These are phyloP conservation scores for Brachionus asplanchnoidis DNA, from an alignment of 1,140 invertebrate genomes.

Conservation along the genomic window DNA sequence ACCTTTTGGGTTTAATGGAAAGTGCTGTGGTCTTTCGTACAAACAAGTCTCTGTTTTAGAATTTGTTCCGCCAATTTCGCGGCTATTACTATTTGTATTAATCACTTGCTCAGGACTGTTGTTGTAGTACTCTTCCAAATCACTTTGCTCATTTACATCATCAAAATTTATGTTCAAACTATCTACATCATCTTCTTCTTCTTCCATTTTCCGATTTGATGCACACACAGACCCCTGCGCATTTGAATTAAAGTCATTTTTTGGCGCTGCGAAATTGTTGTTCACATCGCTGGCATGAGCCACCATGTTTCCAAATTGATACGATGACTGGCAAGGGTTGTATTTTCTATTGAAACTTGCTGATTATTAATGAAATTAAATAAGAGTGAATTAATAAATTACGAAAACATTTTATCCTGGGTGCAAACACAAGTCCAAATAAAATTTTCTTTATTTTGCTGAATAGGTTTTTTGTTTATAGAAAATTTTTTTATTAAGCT, in stretches of 20 bases:
- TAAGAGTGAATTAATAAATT: background rate
- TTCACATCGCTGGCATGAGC: background rate
- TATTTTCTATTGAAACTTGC: background rate
- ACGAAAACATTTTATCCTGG: conserved; percentile 13
- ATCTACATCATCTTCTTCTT: conserved; percentile 32
- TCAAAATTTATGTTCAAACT: conserved; percentile 33
- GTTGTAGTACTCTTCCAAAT: conserved; percentile 27
- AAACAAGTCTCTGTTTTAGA: background rate
- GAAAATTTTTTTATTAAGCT: conserved; percentile 13
- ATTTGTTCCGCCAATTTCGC: background rate
- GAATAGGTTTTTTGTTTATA: background rate
- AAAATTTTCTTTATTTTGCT: background rate
- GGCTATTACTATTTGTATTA: background rate
- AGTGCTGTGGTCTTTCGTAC: background rate
- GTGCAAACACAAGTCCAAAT: background rate
- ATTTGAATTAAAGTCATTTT: background rate
- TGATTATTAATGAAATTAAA: background rate
- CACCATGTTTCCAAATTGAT: background rate
- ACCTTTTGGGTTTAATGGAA: background rate
- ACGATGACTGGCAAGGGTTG: background rate
- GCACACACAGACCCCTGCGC: background rate
- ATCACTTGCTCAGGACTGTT: background rate
- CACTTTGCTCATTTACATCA: conserved; percentile 26
- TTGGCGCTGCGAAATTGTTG: background rate
- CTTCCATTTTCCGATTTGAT: background rate